phyloP scores from a whole-genome alignment of 2,888 invertebrate species.

The Leuctra nigra region DNA sequence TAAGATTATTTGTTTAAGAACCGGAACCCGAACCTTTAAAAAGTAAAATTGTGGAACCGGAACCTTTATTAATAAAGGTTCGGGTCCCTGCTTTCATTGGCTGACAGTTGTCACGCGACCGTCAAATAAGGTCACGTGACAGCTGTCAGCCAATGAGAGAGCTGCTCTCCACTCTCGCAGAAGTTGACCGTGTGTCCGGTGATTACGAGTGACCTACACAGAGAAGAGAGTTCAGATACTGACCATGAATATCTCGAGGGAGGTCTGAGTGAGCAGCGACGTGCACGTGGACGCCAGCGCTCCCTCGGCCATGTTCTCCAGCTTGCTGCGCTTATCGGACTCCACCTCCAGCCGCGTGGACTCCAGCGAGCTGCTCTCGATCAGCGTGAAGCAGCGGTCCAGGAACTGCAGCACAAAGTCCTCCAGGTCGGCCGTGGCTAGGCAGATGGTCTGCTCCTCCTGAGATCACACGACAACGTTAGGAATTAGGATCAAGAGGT shows the following conservation, averaged over 20 bases:
- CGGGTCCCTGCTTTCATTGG: too few relatives aligned
- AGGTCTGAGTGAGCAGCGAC: conserved; percentile 65
- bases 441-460: conserved; percentile 67
- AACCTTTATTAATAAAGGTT: too few relatives aligned
- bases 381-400: conserved; percentile 64
- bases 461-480: conserved; percentile 31
- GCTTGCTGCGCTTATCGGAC: conserved; percentile 52
- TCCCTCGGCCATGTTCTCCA: conserved; percentile 65
- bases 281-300: conserved; percentile 61
- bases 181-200: too few relatives aligned
- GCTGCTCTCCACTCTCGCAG: too few relatives aligned
- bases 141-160: too few relatives aligned
- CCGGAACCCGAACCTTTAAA: too few relatives aligned
- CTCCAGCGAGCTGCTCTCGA: conserved; percentile 64
- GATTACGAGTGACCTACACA: too few relatives aligned
- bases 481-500: too few relatives aligned
- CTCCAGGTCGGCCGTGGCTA: conserved; percentile 78
- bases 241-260: conserved; percentile 51
- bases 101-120: too few relatives aligned
- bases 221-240: neutral
- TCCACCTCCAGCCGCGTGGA: conserved; percentile 57
- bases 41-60: too few relatives aligned
- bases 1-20: too few relatives aligned
- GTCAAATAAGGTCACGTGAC: too few relatives aligned
- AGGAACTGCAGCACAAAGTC: conserved; percentile 82